Evolutionary conservation across 2,113 vertebrate species (phyloP), one percentile per base, ranked within the genome.

Genomic region (Ophiodon elongatus): DNA sequence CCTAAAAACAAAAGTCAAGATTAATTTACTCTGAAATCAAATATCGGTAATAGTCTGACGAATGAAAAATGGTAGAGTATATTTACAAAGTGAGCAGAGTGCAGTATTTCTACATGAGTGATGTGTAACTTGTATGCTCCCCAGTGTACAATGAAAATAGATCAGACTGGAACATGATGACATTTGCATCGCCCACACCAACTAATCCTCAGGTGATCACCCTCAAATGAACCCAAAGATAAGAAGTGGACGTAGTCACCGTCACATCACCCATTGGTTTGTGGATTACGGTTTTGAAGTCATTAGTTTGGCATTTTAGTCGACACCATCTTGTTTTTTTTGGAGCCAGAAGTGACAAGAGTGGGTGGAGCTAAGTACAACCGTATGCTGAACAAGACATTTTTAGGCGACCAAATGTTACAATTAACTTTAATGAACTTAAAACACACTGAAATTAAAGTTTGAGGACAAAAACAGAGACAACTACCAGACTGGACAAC

Each of bases 1-100:
- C 87, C 89, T 91, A 10, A 60, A 83, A 77, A 29, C 0, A 29
- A 1, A 5, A 64, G 50, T 56, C 8, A 0, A 39, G 4, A 45
- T 65, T 37, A 8, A 62, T 13, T 19, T 35, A 21, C 4, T 50
- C 0, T 19, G 57, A 19, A 9, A 47, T 50, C 23, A n/a, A 23
- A 35, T 5, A 31, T 50, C 8, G 7, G 23, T n/a, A 54, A 54
- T 10, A 41, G 41, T 41, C 41, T 41, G 9, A 39, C 9, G 39
- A 39, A 39, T 10, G 37, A 47, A 54, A 9, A 54, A n/a, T 52
- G 14, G 64, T 41, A 25, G 11, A 65, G 13, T 41, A 13, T 25
- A 45, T 45, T 67, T 29, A 19, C 65, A 45, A 6, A 13, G 23
- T 63, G 33, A 63, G 31, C 21, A 37, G 60, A 37, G n/a, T 19